A percentile compares a stretch with the other conserved stretches of the same genome.
Conservation (phyloP, 37 sponge, comb jelly and placozoan genomes). For the Crambe crambe region DNA sequence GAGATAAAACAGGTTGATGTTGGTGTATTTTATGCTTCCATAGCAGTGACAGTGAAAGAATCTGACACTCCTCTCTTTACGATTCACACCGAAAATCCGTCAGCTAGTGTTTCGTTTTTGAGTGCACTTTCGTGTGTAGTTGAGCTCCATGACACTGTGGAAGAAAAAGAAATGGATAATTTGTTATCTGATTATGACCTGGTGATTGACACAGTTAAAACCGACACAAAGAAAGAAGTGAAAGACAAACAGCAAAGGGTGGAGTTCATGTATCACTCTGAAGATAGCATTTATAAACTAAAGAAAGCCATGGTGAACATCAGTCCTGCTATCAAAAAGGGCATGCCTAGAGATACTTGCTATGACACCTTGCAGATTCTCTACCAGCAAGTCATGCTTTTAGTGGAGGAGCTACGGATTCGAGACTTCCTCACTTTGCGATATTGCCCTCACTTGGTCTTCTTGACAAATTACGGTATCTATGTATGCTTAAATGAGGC, state of each 20-base stretch:
- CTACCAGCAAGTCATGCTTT: slow-evolving; percentile 38
- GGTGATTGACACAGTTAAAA: background rate
- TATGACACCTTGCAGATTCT: slow-evolving; percentile 27
- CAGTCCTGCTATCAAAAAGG: background rate
- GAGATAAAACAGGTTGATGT: slow-evolving; percentile 49
- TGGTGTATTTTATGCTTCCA: slow-evolving; percentile 37
- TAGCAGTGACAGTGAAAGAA: slow-evolving; percentile 1
- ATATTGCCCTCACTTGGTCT: slow-evolving; percentile 46
- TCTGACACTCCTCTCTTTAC: background rate
- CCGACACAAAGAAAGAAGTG: background rate
- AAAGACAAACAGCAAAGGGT: background rate
- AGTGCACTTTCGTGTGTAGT: slow-evolving; percentile 27
- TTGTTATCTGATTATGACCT: slow-evolving; percentile 47
- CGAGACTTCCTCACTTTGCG: slow-evolving; percentile 11
- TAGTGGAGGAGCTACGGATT: slow-evolving; percentile 30
- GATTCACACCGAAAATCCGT: slow-evolving; percentile 22
- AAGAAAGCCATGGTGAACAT: slow-evolving; percentile 20
- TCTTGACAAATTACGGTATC: slow-evolving; percentile 53
- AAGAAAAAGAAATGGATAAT: slow-evolving; percentile 32
- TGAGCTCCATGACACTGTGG: slow-evolving; percentile 15
- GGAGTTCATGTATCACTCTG: slow-evolving; percentile 12
- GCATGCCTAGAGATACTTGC: slow-evolving; percentile 3
- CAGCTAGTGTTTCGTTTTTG: slow-evolving; percentile 32
- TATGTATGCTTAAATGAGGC: slow-evolving; percentile 27
- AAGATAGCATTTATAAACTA: slow-evolving; percentile 4